Base-by-base conservation (phyloP, 2,888 invertebrate species). In the Athetis lepigone region DNA sequence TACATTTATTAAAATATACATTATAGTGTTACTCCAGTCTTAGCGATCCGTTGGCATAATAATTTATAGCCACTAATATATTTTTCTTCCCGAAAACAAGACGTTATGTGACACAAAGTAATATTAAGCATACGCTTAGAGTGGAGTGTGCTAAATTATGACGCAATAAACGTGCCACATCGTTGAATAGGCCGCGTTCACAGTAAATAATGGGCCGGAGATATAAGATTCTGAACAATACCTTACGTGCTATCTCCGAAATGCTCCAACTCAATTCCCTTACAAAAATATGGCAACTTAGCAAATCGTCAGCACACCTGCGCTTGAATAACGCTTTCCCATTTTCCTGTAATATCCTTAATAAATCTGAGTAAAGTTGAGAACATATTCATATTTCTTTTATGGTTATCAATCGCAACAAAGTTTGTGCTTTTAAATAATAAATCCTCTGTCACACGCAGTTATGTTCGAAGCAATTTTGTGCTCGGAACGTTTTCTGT, bases 241-340 rank as follows among this genome's bases (percentile, higher is more conserved):
- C 59, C 66, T 79, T 76, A 77, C 78, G 52, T 57, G 57, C 68
- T 74, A 74, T 79, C 74, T 74, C 19, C 62, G 16, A 76, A 67
- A 69, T 71, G 64, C 66, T 81, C 69, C 66, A 74, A 80, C 92
- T 93, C 90, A 90, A 92, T 94, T 91, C 86, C 81, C 85, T 82
- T 83, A 87, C 90, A 90, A 92, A 93, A 93, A 93, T 94, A 92
- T 90, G 86, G 90, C 91, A 85, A 92, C 87, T 93, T 94, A 92
- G 95, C 93, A 91, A 91, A 94, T 94, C 90, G 93, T 92, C 92
- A 90, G 92, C 88, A 86, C 94, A 94, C 94, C 94, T 94, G 94
- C 85, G 92, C 88, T 70, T 93, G 94, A 94, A 89, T 92, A 91
- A 94, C 92, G 93, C 80, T 89, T 88, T 85, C 87, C 90, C 90